Evolutionary conservation across 1,140 invertebrate genomes (phyloP).

Genomic region (Helicoverpa zea): DNA sequence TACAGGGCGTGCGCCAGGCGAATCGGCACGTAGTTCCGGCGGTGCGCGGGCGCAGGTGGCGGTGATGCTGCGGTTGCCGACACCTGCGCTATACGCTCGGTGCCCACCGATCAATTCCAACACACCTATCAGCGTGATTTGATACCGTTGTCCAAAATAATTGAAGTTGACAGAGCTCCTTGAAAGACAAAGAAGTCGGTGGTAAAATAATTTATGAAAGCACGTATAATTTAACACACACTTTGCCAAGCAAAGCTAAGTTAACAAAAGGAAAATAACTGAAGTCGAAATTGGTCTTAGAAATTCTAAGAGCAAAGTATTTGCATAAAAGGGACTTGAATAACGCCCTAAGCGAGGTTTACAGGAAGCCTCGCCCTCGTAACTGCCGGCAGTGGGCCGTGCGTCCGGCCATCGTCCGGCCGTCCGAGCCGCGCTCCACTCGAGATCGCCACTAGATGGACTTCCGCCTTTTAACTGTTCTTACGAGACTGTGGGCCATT

Average conservation of each 20-base stretch:
- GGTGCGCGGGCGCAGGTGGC: constrained; percentile 64
- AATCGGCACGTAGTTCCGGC: constrained; percentile 78
- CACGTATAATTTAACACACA: background rate
- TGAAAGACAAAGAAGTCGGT: too few relatives aligned
- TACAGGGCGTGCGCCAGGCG: constrained; percentile 61
- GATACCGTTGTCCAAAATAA: constrained; percentile 2
- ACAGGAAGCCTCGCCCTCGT: constrained; percentile 73
- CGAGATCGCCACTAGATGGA: constrained; percentile 72
- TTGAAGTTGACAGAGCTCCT: background rate
- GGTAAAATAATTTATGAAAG: background rate
- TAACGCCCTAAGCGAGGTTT: constrained; percentile 49
- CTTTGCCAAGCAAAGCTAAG: background rate
- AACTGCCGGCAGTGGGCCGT: constrained; percentile 69
- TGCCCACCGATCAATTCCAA: constrained; percentile 46
- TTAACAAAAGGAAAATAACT: constrained; percentile 13
- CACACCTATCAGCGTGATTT: constrained; percentile 33
- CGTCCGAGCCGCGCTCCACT: constrained; percentile 56
- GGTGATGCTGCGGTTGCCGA: constrained; percentile 70
- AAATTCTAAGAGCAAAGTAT: constrained; percentile 50
- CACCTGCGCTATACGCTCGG: constrained; percentile 63
- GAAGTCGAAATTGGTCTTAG: constrained; percentile 20
- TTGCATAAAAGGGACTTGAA: constrained; percentile 56
- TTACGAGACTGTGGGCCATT: constrained; percentile 30
- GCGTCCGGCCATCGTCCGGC: constrained; percentile 66
- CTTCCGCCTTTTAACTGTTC: constrained; percentile 81